phyloP scores from a whole-genome alignment of 2,888 invertebrate species.

The Kryphioiulus occultus region DNA sequence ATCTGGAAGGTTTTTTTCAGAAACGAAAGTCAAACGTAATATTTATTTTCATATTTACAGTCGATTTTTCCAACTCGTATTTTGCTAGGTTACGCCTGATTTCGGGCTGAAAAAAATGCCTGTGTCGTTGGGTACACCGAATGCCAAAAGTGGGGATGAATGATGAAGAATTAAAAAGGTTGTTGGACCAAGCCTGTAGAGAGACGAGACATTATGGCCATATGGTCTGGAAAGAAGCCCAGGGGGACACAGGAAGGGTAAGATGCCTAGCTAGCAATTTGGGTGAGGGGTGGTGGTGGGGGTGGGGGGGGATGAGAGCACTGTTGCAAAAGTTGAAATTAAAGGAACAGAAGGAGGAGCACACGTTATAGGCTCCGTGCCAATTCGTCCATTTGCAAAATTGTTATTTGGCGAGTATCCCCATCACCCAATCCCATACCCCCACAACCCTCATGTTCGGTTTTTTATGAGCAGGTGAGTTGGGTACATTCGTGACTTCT shows the following conservation, averaged over 20 bases:
- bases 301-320: not conserved
- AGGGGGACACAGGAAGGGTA: conserved; percentile 33
- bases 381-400: conserved; percentile 43
- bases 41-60: not conserved
- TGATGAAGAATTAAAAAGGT: conserved; percentile 21
- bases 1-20: not conserved
- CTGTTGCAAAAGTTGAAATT: conserved; percentile 33
- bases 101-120: not conserved
- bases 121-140: conserved; percentile 39
- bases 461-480: conserved; percentile 23
- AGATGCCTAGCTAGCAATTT: conserved; percentile 21
- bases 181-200: conserved; percentile 32
- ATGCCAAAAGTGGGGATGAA: not conserved
- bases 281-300: not conserved
- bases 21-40: not conserved
- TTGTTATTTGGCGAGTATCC: conserved; percentile 23
- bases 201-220: conserved; percentile 27
- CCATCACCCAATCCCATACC: conserved; percentile 17
- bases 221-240: conserved; percentile 33
- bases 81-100: not conserved
- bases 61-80: not conserved
- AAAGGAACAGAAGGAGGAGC: conserved; percentile 28
- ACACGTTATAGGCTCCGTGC: conserved; percentile 18
- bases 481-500: conserved; percentile 23
- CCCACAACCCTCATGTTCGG: conserved; percentile 8